phyloP scores from a whole-genome alignment of 2,797 vertebrate genomes.

The Anolis apletophallus region DNA sequence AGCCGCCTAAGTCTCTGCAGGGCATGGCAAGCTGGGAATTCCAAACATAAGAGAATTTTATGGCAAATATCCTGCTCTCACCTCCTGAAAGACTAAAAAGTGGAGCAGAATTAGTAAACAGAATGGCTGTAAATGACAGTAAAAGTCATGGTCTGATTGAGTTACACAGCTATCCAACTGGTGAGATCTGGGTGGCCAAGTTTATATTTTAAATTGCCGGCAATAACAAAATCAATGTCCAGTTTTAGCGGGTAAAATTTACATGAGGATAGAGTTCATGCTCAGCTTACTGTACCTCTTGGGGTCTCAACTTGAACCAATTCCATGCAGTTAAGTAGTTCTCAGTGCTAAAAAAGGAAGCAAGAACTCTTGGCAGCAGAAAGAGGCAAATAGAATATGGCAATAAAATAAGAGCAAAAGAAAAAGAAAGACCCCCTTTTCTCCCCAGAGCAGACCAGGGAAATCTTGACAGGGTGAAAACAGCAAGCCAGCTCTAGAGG shows the following conservation, averaged over 20 bases:
- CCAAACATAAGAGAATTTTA: neutral
- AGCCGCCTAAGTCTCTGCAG: neutral
- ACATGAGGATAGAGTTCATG: constrained; percentile 30
- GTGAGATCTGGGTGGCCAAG: fast-evolving
- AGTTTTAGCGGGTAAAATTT: constrained; percentile 31
- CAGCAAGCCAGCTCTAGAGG: constrained; percentile 18
- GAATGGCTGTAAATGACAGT: neutral
- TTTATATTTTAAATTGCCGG: neutral
- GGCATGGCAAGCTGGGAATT: neutral
- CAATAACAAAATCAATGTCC: constrained; percentile 41
- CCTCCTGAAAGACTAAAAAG: neutral
- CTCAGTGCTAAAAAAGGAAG: neutral
- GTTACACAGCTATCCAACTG: neutral
- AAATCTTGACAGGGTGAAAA: constrained; percentile 27
- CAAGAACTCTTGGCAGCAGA: neutral
- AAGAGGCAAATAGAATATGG: neutral
- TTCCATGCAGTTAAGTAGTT: neutral
- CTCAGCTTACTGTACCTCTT: neutral
- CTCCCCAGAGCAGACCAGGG: neutral
- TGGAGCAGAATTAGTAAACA: neutral
- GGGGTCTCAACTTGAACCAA: constrained; percentile 18
- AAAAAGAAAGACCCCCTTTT: neutral
- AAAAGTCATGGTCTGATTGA: neutral
- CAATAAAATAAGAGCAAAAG: neutral
- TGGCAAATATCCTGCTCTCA: neutral